phyloP scores from a whole-genome alignment of 2,113 vertebrate species.

The Porphyrio hochstetteri region DNA sequence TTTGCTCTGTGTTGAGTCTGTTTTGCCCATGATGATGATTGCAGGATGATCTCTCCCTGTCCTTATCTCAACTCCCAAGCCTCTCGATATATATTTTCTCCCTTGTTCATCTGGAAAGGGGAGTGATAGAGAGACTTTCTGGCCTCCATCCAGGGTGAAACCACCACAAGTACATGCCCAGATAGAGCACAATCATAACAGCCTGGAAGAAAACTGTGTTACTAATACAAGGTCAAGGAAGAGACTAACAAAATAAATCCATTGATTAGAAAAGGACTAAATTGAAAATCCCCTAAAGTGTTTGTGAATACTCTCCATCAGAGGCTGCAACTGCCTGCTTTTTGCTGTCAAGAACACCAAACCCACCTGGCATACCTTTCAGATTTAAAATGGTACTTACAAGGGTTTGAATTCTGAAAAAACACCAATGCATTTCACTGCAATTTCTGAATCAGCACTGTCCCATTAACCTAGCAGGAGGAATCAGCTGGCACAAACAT shows the following conservation, averaged over 20 bases:
- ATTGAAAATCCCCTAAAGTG: not conserved
- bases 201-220: not conserved
- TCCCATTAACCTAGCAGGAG: not conserved
- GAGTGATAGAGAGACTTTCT: no score
- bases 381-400: not conserved
- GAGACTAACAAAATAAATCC: not conserved
- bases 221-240: not conserved
- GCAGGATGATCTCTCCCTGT: no score
- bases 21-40: no score
- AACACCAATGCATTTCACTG: not conserved
- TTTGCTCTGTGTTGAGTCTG: no score
- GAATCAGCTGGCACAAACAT: not conserved
- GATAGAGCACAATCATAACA: not conserved
- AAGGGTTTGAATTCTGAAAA: not conserved
- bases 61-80: no score
- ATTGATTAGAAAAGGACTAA: not conserved
- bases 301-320: not conserved
- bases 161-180: not conserved
- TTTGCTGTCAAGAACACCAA: not conserved
- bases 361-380: not conserved
- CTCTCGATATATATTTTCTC: no score
- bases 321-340: not conserved
- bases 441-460: not conserved
- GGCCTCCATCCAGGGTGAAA: no score
- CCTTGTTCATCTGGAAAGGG: no score